Conservation (phyloP, 2,113 vertebrate genomes). For the Pristiophorus japonicus region DNA sequence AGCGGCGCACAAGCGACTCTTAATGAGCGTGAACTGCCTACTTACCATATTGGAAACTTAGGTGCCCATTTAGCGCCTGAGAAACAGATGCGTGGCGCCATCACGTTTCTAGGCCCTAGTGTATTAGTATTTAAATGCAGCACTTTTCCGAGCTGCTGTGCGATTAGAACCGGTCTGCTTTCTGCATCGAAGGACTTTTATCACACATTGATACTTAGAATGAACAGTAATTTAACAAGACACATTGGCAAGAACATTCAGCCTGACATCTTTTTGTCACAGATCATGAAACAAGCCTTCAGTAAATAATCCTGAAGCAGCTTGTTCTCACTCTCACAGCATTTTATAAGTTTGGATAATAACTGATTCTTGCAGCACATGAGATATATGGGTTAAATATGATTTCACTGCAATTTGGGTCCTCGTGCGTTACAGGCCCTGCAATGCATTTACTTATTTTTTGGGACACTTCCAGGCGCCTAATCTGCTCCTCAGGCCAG, state of each 20-base stretch:
- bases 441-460: not conserved
- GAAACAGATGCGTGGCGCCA: not conserved
- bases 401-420: not conserved
- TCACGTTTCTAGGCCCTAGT: not conserved
- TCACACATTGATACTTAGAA: not conserved
- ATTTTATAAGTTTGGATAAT: not conserved
- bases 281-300: slow-evolving; percentile 24
- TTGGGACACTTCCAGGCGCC: not conserved
- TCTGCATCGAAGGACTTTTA: slow-evolving; percentile 14
- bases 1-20: not conserved
- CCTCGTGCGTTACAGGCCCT: not conserved
- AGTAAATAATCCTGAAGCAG: not conserved
- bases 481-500: slow-evolving; percentile 8
- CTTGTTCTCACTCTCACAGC: not conserved
- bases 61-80: not conserved
- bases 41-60: not conserved
- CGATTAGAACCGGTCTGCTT: slow-evolving; percentile 21
- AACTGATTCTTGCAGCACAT: not conserved
- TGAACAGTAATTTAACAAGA: slow-evolving; percentile 7
- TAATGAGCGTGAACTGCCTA: not conserved
- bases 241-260: not conserved
- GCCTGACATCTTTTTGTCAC: not conserved
- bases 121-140: not conserved
- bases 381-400: slow-evolving; percentile 33
- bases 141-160: not conserved